Conservation (phyloP, 2,797 vertebrate genomes). For the Oreochromis grahami region DNA sequence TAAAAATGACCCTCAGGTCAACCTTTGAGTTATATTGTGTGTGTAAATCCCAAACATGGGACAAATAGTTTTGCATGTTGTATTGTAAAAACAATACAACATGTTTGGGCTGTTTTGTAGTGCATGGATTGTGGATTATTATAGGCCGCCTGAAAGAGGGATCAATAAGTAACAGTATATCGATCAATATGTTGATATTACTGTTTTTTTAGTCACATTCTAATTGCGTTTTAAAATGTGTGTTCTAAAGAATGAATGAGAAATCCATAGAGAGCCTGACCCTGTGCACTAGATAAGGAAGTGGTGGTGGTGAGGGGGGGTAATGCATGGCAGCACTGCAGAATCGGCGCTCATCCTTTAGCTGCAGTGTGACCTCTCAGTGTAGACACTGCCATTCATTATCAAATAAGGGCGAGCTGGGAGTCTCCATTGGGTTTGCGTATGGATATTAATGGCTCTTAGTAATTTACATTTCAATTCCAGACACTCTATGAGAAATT, state of each 20-base stretch:
- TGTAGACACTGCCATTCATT: conserved; percentile 24
- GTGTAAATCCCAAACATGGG: neutral
- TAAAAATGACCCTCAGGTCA: neutral
- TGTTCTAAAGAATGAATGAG: neutral
- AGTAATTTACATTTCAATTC: conserved; percentile 58
- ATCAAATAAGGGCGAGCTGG: conserved; percentile 15
- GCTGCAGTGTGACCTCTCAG: neutral
- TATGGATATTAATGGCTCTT: conserved; percentile 37
- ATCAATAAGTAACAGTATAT: neutral
- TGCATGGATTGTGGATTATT: neutral
- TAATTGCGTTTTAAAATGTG: neutral
- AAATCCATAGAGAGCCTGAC: neutral
- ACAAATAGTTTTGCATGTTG: neutral
- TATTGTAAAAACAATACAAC: neutral
- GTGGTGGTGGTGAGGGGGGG: neutral
- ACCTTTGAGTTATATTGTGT: neutral
- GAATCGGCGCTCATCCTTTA: conserved; percentile 6
- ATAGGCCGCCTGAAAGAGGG: neutral
- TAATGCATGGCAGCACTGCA: neutral
- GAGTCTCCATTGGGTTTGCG: conserved; percentile 1
- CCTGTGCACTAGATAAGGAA: neutral
- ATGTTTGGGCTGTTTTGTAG: neutral
- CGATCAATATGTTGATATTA: neutral
- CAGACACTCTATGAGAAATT: conserved; percentile 25
- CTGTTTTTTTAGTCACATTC: neutral